Conservation (phyloP, 2,113 vertebrate genomes). For the human region GRCh38 chr2:43955501-43956000, state of each 20-base stretch:
- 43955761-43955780: neutral
- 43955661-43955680: neutral
- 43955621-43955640: neutral
- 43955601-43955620: neutral
- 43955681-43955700: neutral
- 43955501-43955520: neutral
- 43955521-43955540: neutral
- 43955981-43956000: neutral
- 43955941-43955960: neutral
- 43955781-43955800: neutral
- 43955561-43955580: neutral
- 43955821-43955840: neutral
- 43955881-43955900: neutral
- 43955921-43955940: neutral
- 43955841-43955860: neutral
- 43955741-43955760: neutral
- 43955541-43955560: neutral
- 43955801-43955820: neutral
- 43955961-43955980: neutral
- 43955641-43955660: neutral
- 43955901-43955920: neutral
- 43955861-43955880: neutral
- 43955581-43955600: neutral
- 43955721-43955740: neutral
- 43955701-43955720: neutral